Evolutionary conservation across 2,888 invertebrate genomes (phyloP), one percentile per base, ranked within the genome.

Genomic region (Spisula solida): DNA sequence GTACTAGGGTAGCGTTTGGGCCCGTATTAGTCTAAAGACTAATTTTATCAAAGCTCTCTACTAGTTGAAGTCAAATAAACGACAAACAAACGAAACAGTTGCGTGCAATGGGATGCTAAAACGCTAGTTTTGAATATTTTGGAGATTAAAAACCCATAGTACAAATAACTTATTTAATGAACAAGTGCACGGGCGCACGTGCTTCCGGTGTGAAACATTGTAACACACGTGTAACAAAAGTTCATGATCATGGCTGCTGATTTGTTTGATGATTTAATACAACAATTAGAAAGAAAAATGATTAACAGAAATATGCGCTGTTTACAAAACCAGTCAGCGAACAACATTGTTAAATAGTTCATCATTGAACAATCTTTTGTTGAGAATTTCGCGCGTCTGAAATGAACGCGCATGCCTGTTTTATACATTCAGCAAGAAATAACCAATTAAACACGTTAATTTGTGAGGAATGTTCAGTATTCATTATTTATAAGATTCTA

Each of bases 21-120:
- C 85, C 85, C 85, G 85, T 85, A 85, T 85, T 31, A 34, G 79
- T 75, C 34, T 25, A 75, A 16, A 75, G 16, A 14, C 75, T 31
- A 47, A 78, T 25, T 25, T 47, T 4, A 80, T 80, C 47, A n/a
- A 47, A 18, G 80, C 16, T 20, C 25, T 5, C 79, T 31, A 34
- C 75, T 75, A 34, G 34, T 34, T 75, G 34, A 31, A 75, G 34
- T 31, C 75, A 75, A 75, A 75, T 75, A 75, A 75, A 75, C 31
- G 75, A 75, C 75, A 75, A 75, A 75, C 75, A 75, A 75, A 75
- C 80, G 47, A 25, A 48, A 80, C 18, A 25, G 48, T 80, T 48
- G 80, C 48, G 80, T 80, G 80, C 25, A 47, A 10, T 80, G 48
- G 20, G 25, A 20, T 75, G 31, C 12, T 25, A 18, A 31, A 20